These are phyloP conservation scores for Enoplolaimus lenunculus DNA, from an alignment of 2,888 invertebrate species.

Conservation along the genomic window DNA sequence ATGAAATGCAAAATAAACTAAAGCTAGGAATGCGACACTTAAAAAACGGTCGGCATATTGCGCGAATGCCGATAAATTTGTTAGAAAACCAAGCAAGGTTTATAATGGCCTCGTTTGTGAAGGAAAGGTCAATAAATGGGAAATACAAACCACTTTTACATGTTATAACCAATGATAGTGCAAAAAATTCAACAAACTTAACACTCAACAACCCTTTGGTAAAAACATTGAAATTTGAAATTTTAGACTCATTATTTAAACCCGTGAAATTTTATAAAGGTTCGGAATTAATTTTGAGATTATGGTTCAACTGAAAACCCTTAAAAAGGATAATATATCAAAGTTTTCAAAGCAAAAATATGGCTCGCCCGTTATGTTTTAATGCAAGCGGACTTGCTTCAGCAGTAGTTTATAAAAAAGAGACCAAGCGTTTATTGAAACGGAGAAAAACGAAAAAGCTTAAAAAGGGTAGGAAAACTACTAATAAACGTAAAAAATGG, in stretches of 20 bases:
- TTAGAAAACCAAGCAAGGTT: neutral
- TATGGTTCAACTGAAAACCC: neutral
- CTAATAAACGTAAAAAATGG: too few relatives aligned
- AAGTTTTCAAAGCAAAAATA: too few relatives aligned
- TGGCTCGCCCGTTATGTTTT: too few relatives aligned
- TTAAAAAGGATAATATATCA: conserved; percentile 1
- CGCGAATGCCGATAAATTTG: neutral
- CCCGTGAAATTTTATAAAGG: neutral
- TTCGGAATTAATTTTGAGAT: neutral
- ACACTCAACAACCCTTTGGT: neutral
- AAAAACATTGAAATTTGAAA: neutral
- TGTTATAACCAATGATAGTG: neutral
- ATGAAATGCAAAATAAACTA: neutral
- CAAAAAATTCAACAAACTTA: neutral
- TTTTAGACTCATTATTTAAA: neutral
- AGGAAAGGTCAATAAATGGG: neutral
- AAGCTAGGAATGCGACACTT: neutral
- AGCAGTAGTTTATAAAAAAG: too few relatives aligned
- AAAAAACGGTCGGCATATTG: neutral
- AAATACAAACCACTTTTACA: neutral
- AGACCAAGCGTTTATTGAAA: too few relatives aligned
- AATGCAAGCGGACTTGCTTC: too few relatives aligned
- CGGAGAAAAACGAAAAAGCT: too few relatives aligned
- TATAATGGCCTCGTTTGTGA: neutral
- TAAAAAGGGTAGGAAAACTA: too few relatives aligned